Evolutionary conservation across 2,113 vertebrate species (phyloP).

Genomic region (Marmota monax): DNA sequence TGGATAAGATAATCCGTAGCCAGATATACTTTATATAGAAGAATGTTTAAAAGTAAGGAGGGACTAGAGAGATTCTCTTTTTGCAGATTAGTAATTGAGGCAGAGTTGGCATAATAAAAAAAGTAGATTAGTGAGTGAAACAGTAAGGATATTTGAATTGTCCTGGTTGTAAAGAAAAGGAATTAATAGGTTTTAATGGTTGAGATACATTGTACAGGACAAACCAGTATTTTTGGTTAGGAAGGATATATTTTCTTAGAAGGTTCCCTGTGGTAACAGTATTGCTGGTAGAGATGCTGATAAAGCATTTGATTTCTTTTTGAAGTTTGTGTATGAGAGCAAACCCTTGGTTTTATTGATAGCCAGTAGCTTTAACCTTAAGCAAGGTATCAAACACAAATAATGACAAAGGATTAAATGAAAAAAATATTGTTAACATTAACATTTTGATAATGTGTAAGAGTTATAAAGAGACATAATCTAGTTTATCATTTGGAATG

Average conservation of each 20-base stretch:
- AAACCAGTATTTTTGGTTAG: slow-evolving; percentile 2
- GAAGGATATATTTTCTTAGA: background rate
- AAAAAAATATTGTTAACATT: background rate
- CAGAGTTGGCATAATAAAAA: background rate
- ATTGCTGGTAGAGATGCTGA: background rate
- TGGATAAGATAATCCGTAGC: background rate
- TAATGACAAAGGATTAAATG: background rate
- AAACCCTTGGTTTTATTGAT: slow-evolving; percentile 56
- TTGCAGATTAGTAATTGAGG: background rate
- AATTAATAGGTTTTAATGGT: slow-evolving; percentile 15
- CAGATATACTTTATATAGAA: background rate
- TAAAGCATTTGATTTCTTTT: slow-evolving; percentile 18
- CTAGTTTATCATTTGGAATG: background rate
- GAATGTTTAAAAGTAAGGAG: background rate
- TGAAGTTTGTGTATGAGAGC: slow-evolving; percentile 36
- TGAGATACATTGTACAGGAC: background rate
- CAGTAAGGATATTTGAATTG: background rate
- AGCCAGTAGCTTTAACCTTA: slow-evolving; percentile 41
- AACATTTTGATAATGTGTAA: background rate
- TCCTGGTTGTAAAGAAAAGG: slow-evolving; percentile 18
- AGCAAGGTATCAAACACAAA: slow-evolving; percentile 31
- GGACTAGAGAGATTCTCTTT: background rate
- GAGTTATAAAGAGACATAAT: background rate
- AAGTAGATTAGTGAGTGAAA: background rate
- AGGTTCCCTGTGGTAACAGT: background rate